Base-by-base conservation (phyloP, 2,888 invertebrate genomes). In the Drosophila quasianomalipes region DNA sequence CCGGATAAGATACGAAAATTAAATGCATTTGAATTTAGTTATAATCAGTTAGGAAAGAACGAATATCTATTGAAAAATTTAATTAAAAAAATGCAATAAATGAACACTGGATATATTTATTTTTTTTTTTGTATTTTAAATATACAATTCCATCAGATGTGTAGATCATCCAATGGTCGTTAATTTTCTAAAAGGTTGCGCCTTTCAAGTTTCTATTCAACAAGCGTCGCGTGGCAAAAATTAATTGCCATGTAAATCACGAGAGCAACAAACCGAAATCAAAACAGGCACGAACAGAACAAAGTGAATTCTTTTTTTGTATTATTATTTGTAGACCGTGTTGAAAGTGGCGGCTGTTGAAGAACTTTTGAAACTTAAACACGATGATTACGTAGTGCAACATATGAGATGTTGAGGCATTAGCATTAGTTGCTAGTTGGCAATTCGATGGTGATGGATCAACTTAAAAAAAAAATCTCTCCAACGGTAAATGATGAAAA, bases 201-300 rank as follows among this genome's bases (percentile, higher is more conserved):
- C 28, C 55, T 66, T 75, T 77, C 59, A 53, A 65, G 74, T 70
- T 82, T 63, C 49, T 28, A 78, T 78, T 67, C 77, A 76, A 71
- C 60, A 44, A 70, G 51, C 76, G 75, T 86, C 83, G 85, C 85
- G 89, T 85, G 90, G 83, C 79, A 70, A 75, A 74, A 85, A 79
- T 90, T 85, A 90, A 85, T 85, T 85, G 76, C 70, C 66, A 81
- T 72, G 70, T 70, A 74, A 84, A 84, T 74, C 85, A 70, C 54
- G 65, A 66, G 78, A 47, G 67, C 59, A 67, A 64, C 63, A 47
- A 44, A 35, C 58, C n/a, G 59, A 75, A 75, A 64, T 33, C 72
- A 69, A 63, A 66, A 49, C 65, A 62, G 57, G 65, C 80, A 71
- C 77, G 67, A 81, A 81, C 37, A 74, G 66, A 78, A 79, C 72